Evolutionary conservation across 2,797 vertebrate species (phyloP), one percentile per base, ranked within the genome.

Genomic region (Hyperoplus lanceolatus): DNA sequence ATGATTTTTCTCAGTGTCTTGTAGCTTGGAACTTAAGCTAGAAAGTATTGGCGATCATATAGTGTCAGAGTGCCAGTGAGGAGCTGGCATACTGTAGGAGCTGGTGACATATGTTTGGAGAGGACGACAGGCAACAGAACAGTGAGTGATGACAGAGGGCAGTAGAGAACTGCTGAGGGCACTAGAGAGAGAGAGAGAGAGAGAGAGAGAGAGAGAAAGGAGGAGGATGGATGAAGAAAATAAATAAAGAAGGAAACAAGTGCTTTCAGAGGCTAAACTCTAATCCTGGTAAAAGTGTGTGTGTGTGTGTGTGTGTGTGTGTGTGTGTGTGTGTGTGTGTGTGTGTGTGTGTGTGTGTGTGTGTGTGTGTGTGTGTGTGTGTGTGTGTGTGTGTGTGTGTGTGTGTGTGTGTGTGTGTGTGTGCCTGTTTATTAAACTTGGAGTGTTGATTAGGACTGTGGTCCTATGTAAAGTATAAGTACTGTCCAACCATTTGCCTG

Each of bases 391-490:
- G 13, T 67, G 29, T 13, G 21, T 79, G 45, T n/a, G 36, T 15
- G 7, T 42, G 39, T 29, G 55, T 73, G 73, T 51, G 49, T 65
- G 50, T 53, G 50, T 16, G 13, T 67, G 29, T 11, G 21, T 79
- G 45, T n/a, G 36, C 51, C 53, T 74, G 61, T 81, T 75, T 82
- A 59, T 85, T 70, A 78, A 79, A 75, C 42, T 63, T 63, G 5
- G 6, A 46, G 38, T 59, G 53, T 53, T 71, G 72, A 77, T 81
- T 59, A 60, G 59, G n/a, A 75, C 3, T 13, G 16, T 36, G 38
- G 18, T 79, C 46, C 45, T 66, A 70, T 83, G 89, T 94, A 94
- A 89, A 92, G 93, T 94, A 93, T 90, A 68, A 82, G 84, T 41
- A 36, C 57, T 15, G 58, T 61, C 70, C 63, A 78, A 58, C 87